Base-by-base conservation (phyloP, 1,140 invertebrate genomes). In the Panagrolaimus sp. region DNA sequence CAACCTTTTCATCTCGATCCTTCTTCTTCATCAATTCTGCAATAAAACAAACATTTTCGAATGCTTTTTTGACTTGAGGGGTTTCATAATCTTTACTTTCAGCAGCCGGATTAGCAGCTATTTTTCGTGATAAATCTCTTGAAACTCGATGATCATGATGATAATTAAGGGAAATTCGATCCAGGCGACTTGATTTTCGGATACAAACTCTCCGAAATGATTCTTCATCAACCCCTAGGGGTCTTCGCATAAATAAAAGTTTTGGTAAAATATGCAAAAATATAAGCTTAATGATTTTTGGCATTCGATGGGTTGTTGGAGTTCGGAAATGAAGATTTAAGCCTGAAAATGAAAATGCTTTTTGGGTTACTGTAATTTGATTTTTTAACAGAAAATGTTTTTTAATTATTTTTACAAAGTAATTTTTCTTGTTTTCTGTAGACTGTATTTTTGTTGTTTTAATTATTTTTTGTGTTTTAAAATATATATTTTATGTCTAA, bases 311-410 rank as follows among this genome's bases (percentile, higher is more conserved):
- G 0, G 95, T 96, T 81, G 93, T 91, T 9, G 93, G 92, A 43
- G 92, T 94, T 43, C 93, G 90, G 83, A 94, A 96, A 85, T 96
- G 94, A 66, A 98, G 91, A 85, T 98, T 98, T 52, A 98, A 87
- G 45, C 97, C 68, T 65, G 32, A 26, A 65, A 67, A 10, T 4
- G 9, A 17, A 68, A 6, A 38, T 32, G 21, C 14, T 24, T 12
- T 63, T 5, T 21, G 4, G 52, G 32, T 38, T 38, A 38, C 32
- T 2, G 32, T 38, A 38, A 7, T 38, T 38, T 38, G n/a, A n/a
- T n/a, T n/a, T n/a, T n/a, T n/a, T n/a, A n/a, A n/a, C n/a, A n/a
- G n/a, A n/a, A n/a, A n/a, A n/a, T n/a, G n/a, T n/a, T n/a, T n/a
- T n/a, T n/a, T n/a, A n/a, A n/a, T n/a, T n/a, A n/a, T n/a, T n/a